Evolutionary conservation across 2,888 invertebrate genomes (phyloP), one percentile per base, ranked within the genome.

Genomic region (Drosophila siamana): DNA sequence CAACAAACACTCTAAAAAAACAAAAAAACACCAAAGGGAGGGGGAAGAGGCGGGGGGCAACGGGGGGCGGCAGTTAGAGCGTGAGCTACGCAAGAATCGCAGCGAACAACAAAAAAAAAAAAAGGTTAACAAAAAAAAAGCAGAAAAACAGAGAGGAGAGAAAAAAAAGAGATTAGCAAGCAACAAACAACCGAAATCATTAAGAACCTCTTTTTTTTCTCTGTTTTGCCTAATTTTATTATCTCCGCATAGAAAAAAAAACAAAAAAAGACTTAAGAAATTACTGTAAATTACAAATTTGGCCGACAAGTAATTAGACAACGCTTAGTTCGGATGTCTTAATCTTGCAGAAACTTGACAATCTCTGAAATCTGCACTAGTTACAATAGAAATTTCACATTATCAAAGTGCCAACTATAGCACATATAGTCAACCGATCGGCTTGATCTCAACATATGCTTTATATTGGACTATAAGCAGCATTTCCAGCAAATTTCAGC

Each of bases 1-100:
- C 70, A 81, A 68, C 78, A 84, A 77, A 81, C 74, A 77, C 65
- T 59, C 36, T 15, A 36, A 38, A 38, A 19, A 56, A 52, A 26
- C 5, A 28, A 59, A 52, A 50, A 40, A n/a, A n/a, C n/a, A n/a
- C n/a, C n/a, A n/a, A n/a, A n/a, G n/a, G n/a, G n/a, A n/a, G n/a
- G 43, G 26, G 56, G 51, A 44, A 60, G 64, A 22, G 44, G 40
- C 28, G 19, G 24, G 13, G 22, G 5, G 26, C 28, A 6, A n/a
- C 19, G 19, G 19, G 7, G n/a, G 26, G 11, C 15, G 33, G 26
- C 26, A 56, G 54, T 55, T n/a, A 50, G 11, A 24, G 40, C 38
- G 26, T n/a, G n/a, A 13, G 55, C 26, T 41, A 40, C 24, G 36
- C 26, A 46, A 38, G 36, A 38, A 36, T 36, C 22, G 43, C 38